Evolutionary conservation across 2,888 invertebrate genomes (phyloP).

Genomic region (Pammene fasciana): DNA sequence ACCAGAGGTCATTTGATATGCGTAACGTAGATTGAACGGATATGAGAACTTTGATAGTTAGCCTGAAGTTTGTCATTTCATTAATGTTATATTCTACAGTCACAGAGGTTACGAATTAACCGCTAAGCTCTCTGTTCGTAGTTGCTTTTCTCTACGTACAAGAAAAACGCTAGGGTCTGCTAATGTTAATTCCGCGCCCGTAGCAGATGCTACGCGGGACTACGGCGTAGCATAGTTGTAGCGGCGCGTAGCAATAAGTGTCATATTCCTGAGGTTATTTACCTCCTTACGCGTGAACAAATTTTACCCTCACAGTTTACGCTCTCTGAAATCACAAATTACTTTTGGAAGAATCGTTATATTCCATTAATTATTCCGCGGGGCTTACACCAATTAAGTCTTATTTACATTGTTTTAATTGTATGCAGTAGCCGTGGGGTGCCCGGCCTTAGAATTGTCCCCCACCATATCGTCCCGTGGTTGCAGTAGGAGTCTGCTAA

Average conservation of each 20-base stretch:
- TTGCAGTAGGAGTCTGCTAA: too few relatives aligned
- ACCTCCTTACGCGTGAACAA: slow-evolving; percentile 45
- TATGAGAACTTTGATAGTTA: neutral
- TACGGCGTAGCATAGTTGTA: slow-evolving; percentile 57
- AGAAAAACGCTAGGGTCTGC: too few relatives aligned
- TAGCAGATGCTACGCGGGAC: slow-evolving; percentile 25
- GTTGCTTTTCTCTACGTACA: too few relatives aligned
- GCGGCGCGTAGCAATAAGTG: slow-evolving; percentile 65
- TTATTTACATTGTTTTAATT: slow-evolving; percentile 22
- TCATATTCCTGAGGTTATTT: slow-evolving; percentile 61
- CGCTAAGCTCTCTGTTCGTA: too few relatives aligned
- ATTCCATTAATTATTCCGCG: neutral
- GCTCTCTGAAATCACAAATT: slow-evolving; percentile 5
- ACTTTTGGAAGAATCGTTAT: slow-evolving; percentile 7
- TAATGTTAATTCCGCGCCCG: slow-evolving; percentile 9
- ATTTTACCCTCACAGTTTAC: slow-evolving; percentile 1
- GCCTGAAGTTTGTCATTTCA: neutral
- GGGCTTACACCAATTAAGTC: slow-evolving; percentile 13
- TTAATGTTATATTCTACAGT: neutral
- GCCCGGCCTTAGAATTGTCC: too few relatives aligned
- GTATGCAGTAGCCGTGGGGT: too few relatives aligned
- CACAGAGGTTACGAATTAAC: slow-evolving; percentile 42
- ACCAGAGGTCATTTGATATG: neutral
- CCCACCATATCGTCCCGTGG: too few relatives aligned
- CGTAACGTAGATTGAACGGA: neutral